A percentile compares a stretch with the other conserved stretches of the same genome.
phyloP scores from a whole-genome alignment of 2,888 invertebrate species.

The Drosophila mayaguana region DNA sequence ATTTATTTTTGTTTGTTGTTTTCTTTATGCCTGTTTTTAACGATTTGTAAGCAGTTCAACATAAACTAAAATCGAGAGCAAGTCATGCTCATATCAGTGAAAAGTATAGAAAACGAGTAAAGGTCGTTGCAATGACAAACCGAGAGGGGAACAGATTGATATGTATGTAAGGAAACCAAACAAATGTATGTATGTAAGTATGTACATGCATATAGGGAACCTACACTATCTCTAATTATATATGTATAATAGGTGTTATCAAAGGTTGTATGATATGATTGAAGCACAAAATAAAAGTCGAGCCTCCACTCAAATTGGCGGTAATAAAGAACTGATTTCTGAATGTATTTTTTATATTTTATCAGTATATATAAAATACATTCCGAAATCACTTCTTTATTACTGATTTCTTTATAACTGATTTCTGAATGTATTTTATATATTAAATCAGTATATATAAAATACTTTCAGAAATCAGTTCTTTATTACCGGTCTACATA shows the following conservation, averaged over 20 bases:
- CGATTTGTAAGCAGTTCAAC: constrained; percentile 16
- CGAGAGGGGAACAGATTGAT: background rate
- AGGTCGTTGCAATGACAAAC: constrained; percentile 54
- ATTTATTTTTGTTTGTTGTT: constrained; percentile 3
- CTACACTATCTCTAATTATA: background rate
- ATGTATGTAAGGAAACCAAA: background rate
- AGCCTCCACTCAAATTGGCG: constrained; percentile 30
- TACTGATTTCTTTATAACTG: too few relatives aligned
- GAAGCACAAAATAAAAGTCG: constrained; percentile 4
- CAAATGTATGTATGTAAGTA: background rate
- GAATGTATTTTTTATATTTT: too few relatives aligned
- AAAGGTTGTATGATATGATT: background rate
- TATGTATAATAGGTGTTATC: background rate
- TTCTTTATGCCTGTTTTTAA: background rate
- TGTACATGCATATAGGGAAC: background rate
- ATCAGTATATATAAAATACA: too few relatives aligned
- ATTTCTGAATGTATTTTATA: too few relatives aligned
- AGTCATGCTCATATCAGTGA: constrained; percentile 9
- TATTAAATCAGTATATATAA: too few relatives aligned
- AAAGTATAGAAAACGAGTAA: constrained; percentile 24
- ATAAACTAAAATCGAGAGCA: constrained; percentile 19
- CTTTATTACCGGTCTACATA: too few relatives aligned
- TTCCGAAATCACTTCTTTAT: too few relatives aligned
- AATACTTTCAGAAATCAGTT: too few relatives aligned
- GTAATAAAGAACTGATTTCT: constrained; percentile 1